These are phyloP conservation scores for Clarias batrachus DNA, from an alignment of 2,113 vertebrate genomes.

Conservation along the genomic window DNA sequence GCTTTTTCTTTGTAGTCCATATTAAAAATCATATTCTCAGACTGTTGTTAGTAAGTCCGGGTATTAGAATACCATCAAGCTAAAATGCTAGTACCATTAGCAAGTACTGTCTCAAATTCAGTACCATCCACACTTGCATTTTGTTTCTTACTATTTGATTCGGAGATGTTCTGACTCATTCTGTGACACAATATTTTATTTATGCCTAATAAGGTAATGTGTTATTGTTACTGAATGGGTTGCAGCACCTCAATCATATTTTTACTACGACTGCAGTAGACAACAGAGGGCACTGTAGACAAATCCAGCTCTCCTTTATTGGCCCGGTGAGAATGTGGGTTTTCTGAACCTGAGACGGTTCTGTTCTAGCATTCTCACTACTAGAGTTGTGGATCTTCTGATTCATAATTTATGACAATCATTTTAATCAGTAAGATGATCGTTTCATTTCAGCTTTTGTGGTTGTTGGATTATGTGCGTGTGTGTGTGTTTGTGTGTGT, in stretches of 20 bases:
- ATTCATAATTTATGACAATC: not conserved
- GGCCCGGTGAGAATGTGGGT: not conserved
- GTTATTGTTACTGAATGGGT: not conserved
- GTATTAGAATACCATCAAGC: not conserved
- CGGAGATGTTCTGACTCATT: not conserved
- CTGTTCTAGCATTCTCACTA: slow-evolving; percentile 11
- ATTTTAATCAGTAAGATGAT: not conserved
- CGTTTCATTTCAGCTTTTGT: not conserved
- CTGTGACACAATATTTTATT: not conserved
- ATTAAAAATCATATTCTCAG: not conserved
- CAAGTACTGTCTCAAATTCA: no score
- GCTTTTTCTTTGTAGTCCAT: not conserved
- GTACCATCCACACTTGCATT: not conserved
- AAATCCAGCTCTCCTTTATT: slow-evolving; percentile 14
- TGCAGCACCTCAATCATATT: not conserved
- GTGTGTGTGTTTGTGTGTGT: slow-evolving; percentile 24
- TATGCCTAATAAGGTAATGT: not conserved
- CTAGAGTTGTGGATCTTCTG: slow-evolving; percentile 3
- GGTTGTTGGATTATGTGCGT: not conserved
- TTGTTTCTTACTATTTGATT: not conserved
- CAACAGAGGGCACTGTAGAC: slow-evolving; percentile 50
- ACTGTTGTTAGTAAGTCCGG: not conserved
- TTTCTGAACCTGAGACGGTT: not conserved
- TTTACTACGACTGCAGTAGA: slow-evolving; percentile 10
- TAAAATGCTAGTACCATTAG: not conserved